Percentiles rank a stretch among this genome's conserved stretches.
Conservation (phyloP, 2,888 invertebrate genomes). For the Lapara coniferarum region DNA sequence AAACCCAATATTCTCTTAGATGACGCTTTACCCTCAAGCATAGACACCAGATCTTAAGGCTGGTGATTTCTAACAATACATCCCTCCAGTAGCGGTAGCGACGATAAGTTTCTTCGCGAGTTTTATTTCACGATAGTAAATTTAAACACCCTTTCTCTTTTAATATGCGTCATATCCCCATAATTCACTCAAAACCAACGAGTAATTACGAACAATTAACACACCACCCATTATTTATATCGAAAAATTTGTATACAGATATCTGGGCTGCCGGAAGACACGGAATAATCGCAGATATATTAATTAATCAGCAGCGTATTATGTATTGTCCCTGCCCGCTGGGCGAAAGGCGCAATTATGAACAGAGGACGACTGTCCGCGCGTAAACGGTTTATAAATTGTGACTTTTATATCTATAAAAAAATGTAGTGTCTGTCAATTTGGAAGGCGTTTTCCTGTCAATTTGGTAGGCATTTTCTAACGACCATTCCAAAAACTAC, state of each 20-base stretch:
- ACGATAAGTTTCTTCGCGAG: too few relatives aligned
- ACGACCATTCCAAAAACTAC: too few relatives aligned
- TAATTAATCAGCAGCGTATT: slow-evolving; percentile 36
- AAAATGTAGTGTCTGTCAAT: too few relatives aligned
- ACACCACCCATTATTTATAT: slow-evolving; percentile 6
- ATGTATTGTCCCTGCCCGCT: slow-evolving; percentile 36
- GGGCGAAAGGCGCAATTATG: slow-evolving; percentile 40
- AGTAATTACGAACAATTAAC: slow-evolving; percentile 7
- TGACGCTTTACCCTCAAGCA: too few relatives aligned
- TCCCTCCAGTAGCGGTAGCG: too few relatives aligned
- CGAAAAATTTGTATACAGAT: not conserved
- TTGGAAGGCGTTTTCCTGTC: too few relatives aligned
- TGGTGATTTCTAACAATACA: too few relatives aligned
- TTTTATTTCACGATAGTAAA: too few relatives aligned
- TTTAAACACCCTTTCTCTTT: too few relatives aligned
- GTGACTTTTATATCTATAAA: slow-evolving; percentile 5
- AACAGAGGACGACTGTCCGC: slow-evolving; percentile 37
- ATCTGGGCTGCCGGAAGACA: slow-evolving; percentile 7
- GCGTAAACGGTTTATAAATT: slow-evolving; percentile 28
- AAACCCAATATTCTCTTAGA: too few relatives aligned
- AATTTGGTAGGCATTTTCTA: too few relatives aligned
- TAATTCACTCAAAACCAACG: not conserved
- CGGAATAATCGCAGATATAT: slow-evolving; percentile 33
- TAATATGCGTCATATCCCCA: not conserved
- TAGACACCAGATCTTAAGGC: too few relatives aligned